Evolutionary conservation across 2,888 invertebrate genomes (phyloP).

Genomic region (Conchocele bisecta): DNA sequence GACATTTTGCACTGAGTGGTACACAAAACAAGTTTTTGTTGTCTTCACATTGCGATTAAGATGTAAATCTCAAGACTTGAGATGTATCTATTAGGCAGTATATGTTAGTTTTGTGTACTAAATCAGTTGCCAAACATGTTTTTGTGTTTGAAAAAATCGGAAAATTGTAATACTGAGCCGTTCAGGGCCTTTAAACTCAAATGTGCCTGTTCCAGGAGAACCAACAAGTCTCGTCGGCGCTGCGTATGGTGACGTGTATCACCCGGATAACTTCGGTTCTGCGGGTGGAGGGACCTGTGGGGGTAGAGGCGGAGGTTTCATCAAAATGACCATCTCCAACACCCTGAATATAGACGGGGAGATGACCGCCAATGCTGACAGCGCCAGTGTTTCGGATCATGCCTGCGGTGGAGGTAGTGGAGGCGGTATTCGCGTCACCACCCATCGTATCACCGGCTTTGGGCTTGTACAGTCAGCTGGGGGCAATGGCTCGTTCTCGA

Average conservation of each 20-base stretch:
- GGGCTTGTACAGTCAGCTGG: conserved; percentile 61
- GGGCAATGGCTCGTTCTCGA: conserved; percentile 56
- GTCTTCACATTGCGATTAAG: no score
- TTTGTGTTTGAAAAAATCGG: no score
- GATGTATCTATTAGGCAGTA: no score
- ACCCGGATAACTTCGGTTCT: conserved; percentile 70
- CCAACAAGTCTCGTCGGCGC: conserved; percentile 55
- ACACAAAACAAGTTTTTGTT: no score
- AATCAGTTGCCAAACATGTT: no score
- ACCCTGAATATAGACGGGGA: conserved; percentile 69
- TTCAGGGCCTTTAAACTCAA: no score
- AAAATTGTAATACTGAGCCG: no score
- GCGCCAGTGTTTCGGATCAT: conserved; percentile 31
- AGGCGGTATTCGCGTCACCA: conserved; percentile 71
- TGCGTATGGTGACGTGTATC: conserved; percentile 71
- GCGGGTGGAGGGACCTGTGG: conserved; percentile 66
- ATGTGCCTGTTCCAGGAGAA: conserved; percentile 35
- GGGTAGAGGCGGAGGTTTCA: conserved; percentile 70
- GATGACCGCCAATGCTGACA: conserved; percentile 67
- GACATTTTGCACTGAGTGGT: no score
- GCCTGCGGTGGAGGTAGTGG: conserved; percentile 73
- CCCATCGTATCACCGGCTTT: conserved; percentile 63
- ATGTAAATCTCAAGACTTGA: no score
- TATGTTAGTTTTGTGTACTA: no score
- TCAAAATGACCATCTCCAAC: conserved; percentile 73